Evolutionary conservation across 2,797 vertebrate species (phyloP), one percentile per base, ranked within the genome.

Genomic region (Leptoclinus maculatus): DNA sequence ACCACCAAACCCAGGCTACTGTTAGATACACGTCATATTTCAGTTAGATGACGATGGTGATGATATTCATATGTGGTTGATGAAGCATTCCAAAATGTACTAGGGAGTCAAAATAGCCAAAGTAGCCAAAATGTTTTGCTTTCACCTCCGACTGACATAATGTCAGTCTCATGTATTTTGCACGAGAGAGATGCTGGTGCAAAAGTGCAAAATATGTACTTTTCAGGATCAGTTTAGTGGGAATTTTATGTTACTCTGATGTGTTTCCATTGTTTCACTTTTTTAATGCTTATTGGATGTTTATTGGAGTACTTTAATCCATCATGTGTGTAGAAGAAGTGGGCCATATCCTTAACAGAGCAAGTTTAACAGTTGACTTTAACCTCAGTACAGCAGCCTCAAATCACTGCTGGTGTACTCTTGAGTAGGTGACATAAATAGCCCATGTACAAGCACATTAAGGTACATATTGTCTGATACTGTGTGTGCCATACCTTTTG

Each of bases 351-450:
- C 29, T 29, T 58, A 60, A 56, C 73, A 51, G 25, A 58, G 49
- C 8, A 49, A 32, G 45, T 54, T 57, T 58, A 9, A 58, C 56
- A 32, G 27, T 32, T n/a, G 23, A 36, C 39, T 43, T 77, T 51
- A 59, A 64, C 69, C 23, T 69, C 43, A 54, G 7, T 53, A 16
- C 19, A 47, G 29, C 27, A 65, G 29, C 29, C 27, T 34, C 51
- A 47, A 19, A 65, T 25, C 43, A 54, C 59, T 32, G 43, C 53
- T 74, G 53, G 39, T 58, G 12, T 49, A 12, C 45, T 67, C 27
- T 19, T 54, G 23, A 59, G 27, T 11, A 29, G 36, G 36, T 11
- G 57, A 56, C 41, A 62, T 57, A 74, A 75, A 67, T 36, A 57
- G 19, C 13, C 23, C 7, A 16, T 23, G 7, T 27, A 45, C 47